Conservation (phyloP, 2,113 vertebrate species). For the Phainopepla nitens region DNA sequence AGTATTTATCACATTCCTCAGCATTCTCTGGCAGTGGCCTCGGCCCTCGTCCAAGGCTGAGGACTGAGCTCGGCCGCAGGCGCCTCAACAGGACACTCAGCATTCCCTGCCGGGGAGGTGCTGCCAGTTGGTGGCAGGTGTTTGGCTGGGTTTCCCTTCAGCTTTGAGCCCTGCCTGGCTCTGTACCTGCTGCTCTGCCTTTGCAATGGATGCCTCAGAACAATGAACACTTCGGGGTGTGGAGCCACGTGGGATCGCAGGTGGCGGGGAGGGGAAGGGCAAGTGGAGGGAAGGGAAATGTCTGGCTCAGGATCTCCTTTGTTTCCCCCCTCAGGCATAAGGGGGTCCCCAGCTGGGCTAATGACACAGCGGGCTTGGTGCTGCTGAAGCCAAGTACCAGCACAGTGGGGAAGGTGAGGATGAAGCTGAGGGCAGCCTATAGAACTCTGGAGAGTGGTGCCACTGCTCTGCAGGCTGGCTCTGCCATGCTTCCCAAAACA, state of each 20-base stretch:
- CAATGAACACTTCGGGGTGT: background rate
- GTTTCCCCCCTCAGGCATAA: background rate
- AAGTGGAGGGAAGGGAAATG: background rate
- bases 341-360: background rate
- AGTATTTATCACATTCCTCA: background rate
- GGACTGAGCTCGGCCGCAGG: background rate
- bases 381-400: background rate
- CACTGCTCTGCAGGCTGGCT: background rate
- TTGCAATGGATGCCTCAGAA: background rate
- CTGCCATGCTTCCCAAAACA: background rate
- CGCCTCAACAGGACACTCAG: background rate
- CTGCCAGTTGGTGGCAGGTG: background rate
- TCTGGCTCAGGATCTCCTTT: background rate
- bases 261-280: too few relatives aligned
- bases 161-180: background rate
- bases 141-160: background rate
- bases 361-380: background rate
- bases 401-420: background rate
- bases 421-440: background rate
- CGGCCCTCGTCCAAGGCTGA: background rate
- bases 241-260: accelerated
- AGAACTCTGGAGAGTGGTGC: background rate
- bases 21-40: background rate
- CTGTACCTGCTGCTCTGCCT: background rate
- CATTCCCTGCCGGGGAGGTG: background rate